These are phyloP conservation scores for Ceratoteleas bidentatus DNA, from an alignment of 1,140 invertebrate species.

Conservation along the genomic window DNA sequence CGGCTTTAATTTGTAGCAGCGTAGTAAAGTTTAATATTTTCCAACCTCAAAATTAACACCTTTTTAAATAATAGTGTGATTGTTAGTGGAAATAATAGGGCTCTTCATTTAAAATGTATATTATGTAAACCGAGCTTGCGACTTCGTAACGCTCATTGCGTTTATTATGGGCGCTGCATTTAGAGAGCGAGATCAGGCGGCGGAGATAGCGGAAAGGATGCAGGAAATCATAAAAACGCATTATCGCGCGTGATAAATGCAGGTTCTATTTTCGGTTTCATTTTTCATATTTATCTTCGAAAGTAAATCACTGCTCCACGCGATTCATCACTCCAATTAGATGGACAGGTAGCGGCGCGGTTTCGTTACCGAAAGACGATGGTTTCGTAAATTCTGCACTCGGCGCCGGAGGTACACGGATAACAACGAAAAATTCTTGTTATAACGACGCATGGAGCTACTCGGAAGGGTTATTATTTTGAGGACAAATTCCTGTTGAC, in stretches of 20 bases:
- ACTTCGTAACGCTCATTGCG: slow-evolving; percentile 7
- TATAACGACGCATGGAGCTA: too few species aligned
- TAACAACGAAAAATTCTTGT: too few species aligned
- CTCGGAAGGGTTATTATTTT: too few species aligned
- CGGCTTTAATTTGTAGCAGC: too few species aligned
- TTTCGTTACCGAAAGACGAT: slow-evolving; percentile 1
- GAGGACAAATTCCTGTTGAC: too few species aligned
- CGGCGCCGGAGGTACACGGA: too few species aligned
- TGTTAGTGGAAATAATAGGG: too few species aligned
- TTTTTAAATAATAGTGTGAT: too few species aligned
- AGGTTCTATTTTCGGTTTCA: slow-evolving; percentile 32
- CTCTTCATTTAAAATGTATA: too few species aligned
- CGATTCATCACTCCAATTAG: slow-evolving; percentile 30
- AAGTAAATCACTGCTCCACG: slow-evolving; percentile 15
- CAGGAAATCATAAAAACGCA: slow-evolving; percentile 44
- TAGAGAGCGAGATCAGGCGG: slow-evolving; percentile 12
- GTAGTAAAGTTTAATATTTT: too few species aligned
- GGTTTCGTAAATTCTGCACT: background rate
- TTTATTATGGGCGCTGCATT: slow-evolving; percentile 6
- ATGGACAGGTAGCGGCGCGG: background rate
- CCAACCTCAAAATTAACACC: too few species aligned
- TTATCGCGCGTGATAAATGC: slow-evolving; percentile 40
- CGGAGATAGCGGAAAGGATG: slow-evolving; percentile 31
- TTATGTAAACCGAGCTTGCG: background rate
- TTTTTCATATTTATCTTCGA: slow-evolving; percentile 37